Evolutionary conservation across 2,888 invertebrate species (phyloP).

Genomic region (Hyles lineata): DNA sequence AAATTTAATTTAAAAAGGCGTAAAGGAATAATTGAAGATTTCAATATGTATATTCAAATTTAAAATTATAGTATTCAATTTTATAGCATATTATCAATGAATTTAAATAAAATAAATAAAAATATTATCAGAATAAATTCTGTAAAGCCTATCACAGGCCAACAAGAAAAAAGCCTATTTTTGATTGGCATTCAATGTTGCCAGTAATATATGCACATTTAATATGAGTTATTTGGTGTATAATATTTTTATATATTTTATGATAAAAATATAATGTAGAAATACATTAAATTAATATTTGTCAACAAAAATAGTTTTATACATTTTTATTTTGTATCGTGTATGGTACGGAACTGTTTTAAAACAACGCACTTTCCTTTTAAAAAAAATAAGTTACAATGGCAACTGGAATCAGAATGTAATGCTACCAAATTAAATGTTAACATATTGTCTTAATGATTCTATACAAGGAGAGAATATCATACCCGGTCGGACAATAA

Average conservation of each 20-base stretch:
- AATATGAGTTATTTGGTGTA: not conserved
- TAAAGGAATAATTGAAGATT: too few species aligned
- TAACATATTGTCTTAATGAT: not conserved
- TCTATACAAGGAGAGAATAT: constrained; percentile 36
- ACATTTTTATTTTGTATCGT: not conserved
- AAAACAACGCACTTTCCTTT: not conserved
- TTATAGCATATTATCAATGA: not conserved
- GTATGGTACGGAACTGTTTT: not conserved
- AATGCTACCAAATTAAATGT: constrained; percentile 53
- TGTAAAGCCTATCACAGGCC: too few species aligned
- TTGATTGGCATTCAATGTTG: not conserved
- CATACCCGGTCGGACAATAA: constrained; percentile 60
- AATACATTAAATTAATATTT: not conserved
- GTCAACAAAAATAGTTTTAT: not conserved
- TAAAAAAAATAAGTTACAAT: constrained; percentile 44
- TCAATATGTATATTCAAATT: not conserved
- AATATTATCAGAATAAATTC: too few species aligned
- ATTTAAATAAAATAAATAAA: not conserved
- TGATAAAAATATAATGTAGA: not conserved
- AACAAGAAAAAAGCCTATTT: not conserved
- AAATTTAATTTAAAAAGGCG: too few species aligned
- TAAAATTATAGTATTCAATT: too few species aligned
- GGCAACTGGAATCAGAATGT: constrained; percentile 71
- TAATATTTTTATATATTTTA: not conserved
- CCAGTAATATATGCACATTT: not conserved